Conservation (phyloP, 2,797 vertebrate genomes). For the Chiroxiphia lanceolata region DNA sequence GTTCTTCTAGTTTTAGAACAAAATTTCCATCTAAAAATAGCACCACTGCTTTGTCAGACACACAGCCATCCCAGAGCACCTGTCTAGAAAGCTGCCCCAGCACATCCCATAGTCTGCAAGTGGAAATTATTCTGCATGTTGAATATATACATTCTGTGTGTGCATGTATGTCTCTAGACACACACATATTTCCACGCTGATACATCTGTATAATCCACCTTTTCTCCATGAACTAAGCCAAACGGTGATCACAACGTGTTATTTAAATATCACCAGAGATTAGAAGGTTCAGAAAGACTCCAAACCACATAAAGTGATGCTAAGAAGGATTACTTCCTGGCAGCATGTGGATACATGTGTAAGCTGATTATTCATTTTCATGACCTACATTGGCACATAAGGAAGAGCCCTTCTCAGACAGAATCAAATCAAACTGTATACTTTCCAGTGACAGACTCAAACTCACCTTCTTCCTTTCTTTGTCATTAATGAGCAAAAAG, state of each 20-base stretch:
- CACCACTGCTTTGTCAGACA: neutral
- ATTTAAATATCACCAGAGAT: conserved; percentile 65
- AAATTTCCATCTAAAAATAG: neutral
- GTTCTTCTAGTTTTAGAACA: neutral
- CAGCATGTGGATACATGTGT: conserved; percentile 60
- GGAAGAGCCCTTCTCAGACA: conserved; percentile 12
- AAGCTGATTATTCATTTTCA: conserved; percentile 70
- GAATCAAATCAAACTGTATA: conserved; percentile 43
- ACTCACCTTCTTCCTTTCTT: neutral
- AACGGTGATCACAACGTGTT: conserved; percentile 39
- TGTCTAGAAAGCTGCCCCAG: neutral
- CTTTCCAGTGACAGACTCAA: conserved; percentile 1
- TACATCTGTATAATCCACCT: neutral
- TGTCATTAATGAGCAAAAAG: neutral
- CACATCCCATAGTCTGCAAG: neutral
- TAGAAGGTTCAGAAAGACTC: conserved; percentile 61
- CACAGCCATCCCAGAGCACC: neutral
- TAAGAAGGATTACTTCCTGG: conserved; percentile 71
- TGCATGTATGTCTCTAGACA: neutral
- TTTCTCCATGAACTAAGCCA: conserved; percentile 34
- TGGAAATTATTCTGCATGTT: neutral
- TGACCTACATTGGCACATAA: conserved; percentile 55
- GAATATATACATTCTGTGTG: neutral
- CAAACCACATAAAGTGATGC: conserved; percentile 66
- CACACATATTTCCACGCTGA: neutral